Conservation (phyloP, 35 echinoderm and acorn worm genomes). For the Apostichopus parvimensis region DNA sequence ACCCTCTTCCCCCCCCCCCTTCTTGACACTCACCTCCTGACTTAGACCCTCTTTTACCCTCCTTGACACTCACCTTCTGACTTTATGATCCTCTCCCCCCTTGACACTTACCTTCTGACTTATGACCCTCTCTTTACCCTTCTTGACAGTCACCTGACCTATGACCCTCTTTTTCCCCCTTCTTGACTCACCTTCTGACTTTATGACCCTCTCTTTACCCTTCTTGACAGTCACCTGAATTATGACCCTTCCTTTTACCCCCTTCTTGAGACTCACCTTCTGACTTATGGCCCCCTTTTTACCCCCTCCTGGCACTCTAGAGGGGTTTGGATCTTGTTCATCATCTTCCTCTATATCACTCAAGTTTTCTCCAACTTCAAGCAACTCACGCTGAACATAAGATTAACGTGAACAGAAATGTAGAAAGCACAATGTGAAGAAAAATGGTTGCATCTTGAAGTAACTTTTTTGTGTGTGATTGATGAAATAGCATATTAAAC, state of each 20-base stretch:
- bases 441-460: too few relatives aligned
- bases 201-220: too few relatives aligned
- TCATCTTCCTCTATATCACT: slow-evolving; percentile 43
- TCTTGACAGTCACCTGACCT: not conserved
- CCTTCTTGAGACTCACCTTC: not conserved
- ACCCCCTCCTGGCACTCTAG: not conserved
- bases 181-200: too few relatives aligned
- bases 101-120: too few relatives aligned
- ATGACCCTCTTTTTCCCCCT: slow-evolving; percentile 13
- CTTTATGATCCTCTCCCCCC: not conserved
- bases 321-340: not conserved
- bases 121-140: not conserved
- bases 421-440: not conserved
- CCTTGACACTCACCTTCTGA: slow-evolving; percentile 19
- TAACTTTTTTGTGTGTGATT: not conserved
- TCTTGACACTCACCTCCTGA: slow-evolving; percentile 8
- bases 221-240: not conserved
- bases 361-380: slow-evolving; percentile 29
- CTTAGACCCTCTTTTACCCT: slow-evolving; percentile 1
- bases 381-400: slow-evolving; percentile 28
- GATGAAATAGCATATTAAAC: too few relatives aligned
- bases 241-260: not conserved
- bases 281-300: slow-evolving; percentile 9
- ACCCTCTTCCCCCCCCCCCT: slow-evolving; percentile 32
- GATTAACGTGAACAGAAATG: not conserved